Evolutionary conservation across 2,113 vertebrate species (phyloP).

Genomic region (Hemichromis elongatus): DNA sequence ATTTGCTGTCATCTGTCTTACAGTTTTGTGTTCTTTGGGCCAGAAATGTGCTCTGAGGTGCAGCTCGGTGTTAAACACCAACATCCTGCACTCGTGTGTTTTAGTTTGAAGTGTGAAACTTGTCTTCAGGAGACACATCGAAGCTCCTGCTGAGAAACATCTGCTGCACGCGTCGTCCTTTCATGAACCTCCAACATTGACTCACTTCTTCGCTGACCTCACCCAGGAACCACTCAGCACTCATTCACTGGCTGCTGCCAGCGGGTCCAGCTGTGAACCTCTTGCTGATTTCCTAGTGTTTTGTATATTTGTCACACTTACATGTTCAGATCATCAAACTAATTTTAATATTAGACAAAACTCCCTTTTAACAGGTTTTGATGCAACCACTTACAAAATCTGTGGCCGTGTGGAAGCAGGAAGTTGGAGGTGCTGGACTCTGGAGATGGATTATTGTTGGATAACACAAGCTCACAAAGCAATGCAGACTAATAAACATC

Average conservation of each 20-base stretch:
- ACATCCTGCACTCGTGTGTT: background rate
- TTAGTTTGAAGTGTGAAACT: background rate
- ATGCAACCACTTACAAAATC: background rate
- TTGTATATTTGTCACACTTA: background rate
- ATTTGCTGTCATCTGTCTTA: background rate
- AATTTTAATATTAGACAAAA: background rate
- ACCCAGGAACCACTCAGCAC: background rate
- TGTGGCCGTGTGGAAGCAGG: background rate
- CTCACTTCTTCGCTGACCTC: background rate
- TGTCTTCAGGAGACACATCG: background rate
- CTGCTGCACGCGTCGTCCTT: background rate
- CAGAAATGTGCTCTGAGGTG: background rate
- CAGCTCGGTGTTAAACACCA: background rate
- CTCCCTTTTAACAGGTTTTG: background rate
- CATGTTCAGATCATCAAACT: background rate
- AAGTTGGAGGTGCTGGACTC: background rate
- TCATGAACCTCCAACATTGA: background rate
- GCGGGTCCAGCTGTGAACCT: background rate
- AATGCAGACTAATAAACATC: too few relatives aligned
- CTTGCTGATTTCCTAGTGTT: background rate
- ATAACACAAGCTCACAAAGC: background rate
- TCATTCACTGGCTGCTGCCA: accelerated
- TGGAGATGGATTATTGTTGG: background rate
- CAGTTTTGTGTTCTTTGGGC: background rate
- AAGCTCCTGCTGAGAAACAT: background rate